Percentiles rank a stretch among this genome's conserved stretches.
Evolutionary conservation across 2,888 invertebrate species (phyloP).

Genomic region (Philaethria dido): DNA sequence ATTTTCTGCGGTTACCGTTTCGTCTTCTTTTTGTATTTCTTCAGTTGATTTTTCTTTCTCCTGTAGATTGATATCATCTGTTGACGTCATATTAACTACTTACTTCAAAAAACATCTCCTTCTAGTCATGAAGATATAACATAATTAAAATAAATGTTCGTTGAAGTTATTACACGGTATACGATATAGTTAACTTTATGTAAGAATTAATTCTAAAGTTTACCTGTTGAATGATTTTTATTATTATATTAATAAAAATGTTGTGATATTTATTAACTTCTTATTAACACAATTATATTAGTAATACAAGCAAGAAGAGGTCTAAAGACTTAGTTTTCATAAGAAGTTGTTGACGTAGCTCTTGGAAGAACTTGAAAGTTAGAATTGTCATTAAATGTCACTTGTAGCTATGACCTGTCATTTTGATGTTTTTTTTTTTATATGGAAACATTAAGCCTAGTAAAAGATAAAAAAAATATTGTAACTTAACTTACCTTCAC

Average conservation of each 20-base stretch:
- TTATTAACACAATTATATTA: not conserved
- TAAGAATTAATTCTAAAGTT: not conserved
- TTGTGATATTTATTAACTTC: not conserved
- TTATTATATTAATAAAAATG: not conserved
- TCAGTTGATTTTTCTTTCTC: conserved; percentile 44
- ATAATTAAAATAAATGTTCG: conserved; percentile 18
- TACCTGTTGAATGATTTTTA: conserved; percentile 2
- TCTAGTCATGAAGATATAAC: conserved; percentile 16
- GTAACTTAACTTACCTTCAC: too few species aligned
- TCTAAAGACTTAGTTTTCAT: not conserved
- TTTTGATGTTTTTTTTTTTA: too few species aligned
- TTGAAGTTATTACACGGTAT: not conserved
- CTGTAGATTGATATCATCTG: conserved; percentile 47
- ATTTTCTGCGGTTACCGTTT: conserved; percentile 48
- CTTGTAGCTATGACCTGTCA: not conserved
- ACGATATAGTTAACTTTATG: not conserved
- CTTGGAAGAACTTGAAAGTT: not conserved
- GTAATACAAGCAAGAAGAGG: not conserved
- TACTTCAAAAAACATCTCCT: conserved; percentile 10
- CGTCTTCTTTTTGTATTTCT: conserved; percentile 47
- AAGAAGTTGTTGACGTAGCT: conserved; percentile 20
- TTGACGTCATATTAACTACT: conserved; percentile 52
- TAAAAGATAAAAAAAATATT: too few species aligned
- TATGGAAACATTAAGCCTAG: too few species aligned
- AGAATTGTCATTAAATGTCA: not conserved